Evolutionary conservation across 2,797 vertebrate species (phyloP), one percentile per base, ranked within the genome.

Genomic region (Sebastes glaucus): DNA sequence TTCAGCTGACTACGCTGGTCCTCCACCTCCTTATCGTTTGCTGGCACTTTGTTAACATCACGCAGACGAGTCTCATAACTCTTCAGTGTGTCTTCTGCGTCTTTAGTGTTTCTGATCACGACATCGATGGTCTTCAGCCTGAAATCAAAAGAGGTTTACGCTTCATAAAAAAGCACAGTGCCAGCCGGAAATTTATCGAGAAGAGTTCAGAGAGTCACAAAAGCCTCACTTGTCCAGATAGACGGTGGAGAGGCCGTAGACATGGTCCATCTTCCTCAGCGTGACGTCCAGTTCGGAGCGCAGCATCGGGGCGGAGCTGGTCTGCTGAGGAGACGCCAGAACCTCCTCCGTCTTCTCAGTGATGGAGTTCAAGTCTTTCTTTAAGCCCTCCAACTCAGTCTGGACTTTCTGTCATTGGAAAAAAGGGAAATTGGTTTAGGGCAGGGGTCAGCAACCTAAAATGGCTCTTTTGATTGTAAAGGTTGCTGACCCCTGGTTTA

Each of bases 121-220:
- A 97, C 88, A 23, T 96, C 94, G 2, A 98, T 96, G 80, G 97
- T 98, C 95, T 99, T 99, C 87, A 99, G 94, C 93, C 98, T 99
- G 90, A 4, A 82, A 57, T n/a, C 3, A 46, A 38, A 13, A 11
- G 5, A 53, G 3, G 16, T 14, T 18, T 4, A 2, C 2, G 1
- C 2, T 53, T 53, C 4, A 11, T 4, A 7, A 61, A 65, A 61
- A 61, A 42, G 5, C 23, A 35, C 60, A 57, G 2, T 1, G 6
- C 10, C 6, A 18, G 53, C 6, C 11, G 25, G 11, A 7, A 20
- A 69, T 8, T 0, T 6, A 8, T 0, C 7, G 3, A 6, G 8
- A 11, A 32, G 16, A 0, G 2, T 5, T 66, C 22, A 25, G 16
- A 32, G 3, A 69, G 42, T 53, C 28, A 2, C 13, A 7, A 22